A percentile compares a stretch with the other conserved stretches of the same genome.
These are phyloP conservation scores for Rutilus rutilus DNA, from an alignment of 2,113 vertebrate species.

Conservation along the genomic window DNA sequence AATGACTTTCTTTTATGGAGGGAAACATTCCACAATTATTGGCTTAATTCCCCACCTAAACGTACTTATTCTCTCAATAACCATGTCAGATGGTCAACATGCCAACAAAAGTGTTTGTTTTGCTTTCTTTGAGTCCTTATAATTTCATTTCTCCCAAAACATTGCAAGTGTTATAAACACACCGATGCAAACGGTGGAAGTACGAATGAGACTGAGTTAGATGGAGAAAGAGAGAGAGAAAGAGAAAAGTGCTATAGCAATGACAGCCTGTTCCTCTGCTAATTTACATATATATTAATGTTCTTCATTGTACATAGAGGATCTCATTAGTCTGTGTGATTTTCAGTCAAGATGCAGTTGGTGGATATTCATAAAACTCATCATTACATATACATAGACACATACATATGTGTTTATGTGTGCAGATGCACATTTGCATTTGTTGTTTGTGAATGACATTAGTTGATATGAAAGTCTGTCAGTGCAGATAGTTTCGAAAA, in stretches of 20 bases:
- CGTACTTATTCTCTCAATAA: not conserved
- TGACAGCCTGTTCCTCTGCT: constrained; percentile 63
- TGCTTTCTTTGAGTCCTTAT: not conserved
- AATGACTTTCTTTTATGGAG: constrained; percentile 1
- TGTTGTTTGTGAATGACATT: constrained; percentile 25
- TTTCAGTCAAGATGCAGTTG: constrained; percentile 75
- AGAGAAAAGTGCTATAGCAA: constrained; percentile 33
- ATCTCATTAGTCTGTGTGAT: constrained; percentile 83
- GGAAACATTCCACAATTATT: not conserved
- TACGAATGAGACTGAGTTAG: not conserved
- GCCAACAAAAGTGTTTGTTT: not conserved
- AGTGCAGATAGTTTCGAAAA: constrained; percentile 52
- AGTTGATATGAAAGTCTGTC: constrained; percentile 33
- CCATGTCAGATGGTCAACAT: not conserved
- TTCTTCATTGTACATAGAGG: constrained; percentile 82
- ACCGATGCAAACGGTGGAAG: constrained; percentile 17
- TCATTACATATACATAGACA: constrained; percentile 47
- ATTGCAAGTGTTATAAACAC: constrained; percentile 5
- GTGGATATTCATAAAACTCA: constrained; percentile 72
- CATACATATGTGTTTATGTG: constrained; percentile 36
- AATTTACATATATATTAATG: constrained; percentile 87
- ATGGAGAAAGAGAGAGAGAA: not conserved
- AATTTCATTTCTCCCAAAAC: not conserved
- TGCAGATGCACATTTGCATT: constrained; percentile 45
- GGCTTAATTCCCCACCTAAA: not conserved